A percentile compares a stretch with the other conserved stretches of the same genome.
These are phyloP conservation scores for Heliangelus exortis DNA, from an alignment of 2,797 vertebrate species.

Conservation along the genomic window DNA sequence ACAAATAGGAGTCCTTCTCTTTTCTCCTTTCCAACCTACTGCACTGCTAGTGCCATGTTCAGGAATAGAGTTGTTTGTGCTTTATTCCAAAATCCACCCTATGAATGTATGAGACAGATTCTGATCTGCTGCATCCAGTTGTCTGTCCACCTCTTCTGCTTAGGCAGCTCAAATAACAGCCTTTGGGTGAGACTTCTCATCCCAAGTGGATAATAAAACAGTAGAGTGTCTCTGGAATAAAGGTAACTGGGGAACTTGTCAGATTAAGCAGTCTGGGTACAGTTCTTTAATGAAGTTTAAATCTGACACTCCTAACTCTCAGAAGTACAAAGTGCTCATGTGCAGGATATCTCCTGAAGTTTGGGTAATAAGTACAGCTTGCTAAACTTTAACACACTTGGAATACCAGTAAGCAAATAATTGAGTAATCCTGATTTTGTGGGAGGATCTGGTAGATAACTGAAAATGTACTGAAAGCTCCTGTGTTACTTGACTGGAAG, in stretches of 20 bases:
- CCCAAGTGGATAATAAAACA: not conserved
- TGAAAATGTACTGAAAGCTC: not conserved
- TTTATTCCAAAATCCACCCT: not conserved
- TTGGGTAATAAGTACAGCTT: not conserved
- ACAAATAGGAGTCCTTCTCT: not conserved
- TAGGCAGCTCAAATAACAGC: not conserved
- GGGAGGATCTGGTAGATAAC: slow-evolving; percentile 21
- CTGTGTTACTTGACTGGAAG: not conserved
- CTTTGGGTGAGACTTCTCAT: not conserved
- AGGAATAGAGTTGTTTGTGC: not conserved
- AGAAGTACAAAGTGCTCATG: not conserved
- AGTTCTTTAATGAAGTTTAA: not conserved
- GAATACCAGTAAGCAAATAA: slow-evolving; percentile 24
- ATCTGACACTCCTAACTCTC: not conserved
- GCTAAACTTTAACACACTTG: slow-evolving; percentile 32
- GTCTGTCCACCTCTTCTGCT: not conserved
- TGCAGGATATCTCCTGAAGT: not conserved
- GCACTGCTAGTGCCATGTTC: not conserved
- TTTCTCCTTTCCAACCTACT: not conserved
- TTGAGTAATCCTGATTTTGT: slow-evolving; percentile 30
- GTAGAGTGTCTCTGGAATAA: not conserved
- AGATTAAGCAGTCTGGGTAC: not conserved
- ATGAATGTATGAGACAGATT: not conserved
- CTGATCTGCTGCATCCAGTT: not conserved
- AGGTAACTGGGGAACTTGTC: not conserved